Evolutionary conservation across 2,113 vertebrate species (phyloP), one percentile per base, ranked within the genome.

Genomic region (Motacilla alba): DNA sequence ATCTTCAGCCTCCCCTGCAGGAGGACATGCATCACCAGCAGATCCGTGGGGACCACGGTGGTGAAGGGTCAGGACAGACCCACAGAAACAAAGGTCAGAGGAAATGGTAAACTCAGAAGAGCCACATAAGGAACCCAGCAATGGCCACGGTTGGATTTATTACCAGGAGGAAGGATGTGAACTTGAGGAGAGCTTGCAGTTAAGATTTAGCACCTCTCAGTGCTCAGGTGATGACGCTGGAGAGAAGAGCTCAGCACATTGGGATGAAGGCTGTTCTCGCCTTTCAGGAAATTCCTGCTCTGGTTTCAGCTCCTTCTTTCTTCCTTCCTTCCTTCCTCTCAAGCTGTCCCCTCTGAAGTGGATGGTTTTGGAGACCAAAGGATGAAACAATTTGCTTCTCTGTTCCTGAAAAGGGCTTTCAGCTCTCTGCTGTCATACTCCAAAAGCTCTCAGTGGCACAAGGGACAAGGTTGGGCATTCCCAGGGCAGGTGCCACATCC

Each of bases 201-300:
- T 81, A 44, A 60, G 80, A 75, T 82, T 90, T 92, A 84, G 73
- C 63, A 93, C 53, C 35, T 33, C 55, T 35, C 22, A 44, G 39
- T 11, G 44, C 41, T 63, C 62, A 31, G 83, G n/a, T 35, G 12
- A 23, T 88, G 53, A 89, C 4, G 1, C 30, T 24, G 50, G 43
- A 39, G 27, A 83, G 44, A 35, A 79, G 64, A 84, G 67, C 63
- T 89, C 96, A 96, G 66, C 89, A 85, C 70, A 19, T 10, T 0
- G 1, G 64, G 85, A n/a, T 60, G 88, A 87, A 55, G 80, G 37
- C 68, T 85, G 64, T 35, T 94, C 87, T 96, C 30, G 0, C 5
- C 4, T 96, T 96, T 90, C 93, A 96, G 84, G 79, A 96, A 70
- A 89, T 91, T 95, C 75, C 91, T 94, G 46, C 78, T 96, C 92